Evolutionary conservation across 2,113 vertebrate species (phyloP), one percentile per base, ranked within the genome.

Genomic region (Colius striatus): DNA sequence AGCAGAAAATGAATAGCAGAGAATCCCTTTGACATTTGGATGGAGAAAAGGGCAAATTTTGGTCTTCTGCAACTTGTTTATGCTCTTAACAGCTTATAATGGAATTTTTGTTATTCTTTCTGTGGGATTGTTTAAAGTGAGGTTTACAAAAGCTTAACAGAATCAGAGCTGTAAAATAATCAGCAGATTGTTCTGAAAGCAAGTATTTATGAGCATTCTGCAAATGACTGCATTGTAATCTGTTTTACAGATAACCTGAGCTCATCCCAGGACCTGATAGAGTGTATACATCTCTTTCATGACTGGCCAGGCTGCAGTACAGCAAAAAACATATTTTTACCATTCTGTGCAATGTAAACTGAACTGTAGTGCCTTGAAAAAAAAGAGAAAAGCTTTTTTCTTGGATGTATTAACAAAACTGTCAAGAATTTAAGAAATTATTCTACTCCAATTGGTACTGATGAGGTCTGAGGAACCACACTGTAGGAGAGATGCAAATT

Each of bases 231-330:
- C 20, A 6, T 66, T 62, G 18, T 47, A 27, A 57, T 63, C 29
- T 73, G 12, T 79, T 91, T 62, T 55, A 36, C 34, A 66, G 63
- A 68, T 80, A 87, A 66, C 36, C 47, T 54, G 53, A 62, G 11
- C 51, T 66, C 62, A 26, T 90, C 54, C 8, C n/a, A 13, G n/a
- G 30, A 23, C 19, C 34, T 89, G 55, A 36, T 62, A 13, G 61
- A 50, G n/a, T 16, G 3, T 16, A 1, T 14, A 4, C 4, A 29
- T 62, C 15, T 55, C 60, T 88, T 76, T 54, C 0, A 0, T 58
- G 62, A 38, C 16, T 76, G 47, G 47, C 36, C 36, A 70, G 34
- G 11, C n/a, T 62, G 61, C 65, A 38, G 38, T 29, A 61, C 13
- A 76, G 13, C 27, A 70, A 41, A 68, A 30, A 18, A 80, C 9